A percentile compares a stretch with the other conserved stretches of the same genome.
Conservation (phyloP, 2,797 vertebrate species). For the Heteromormyrus szaboi region DNA sequence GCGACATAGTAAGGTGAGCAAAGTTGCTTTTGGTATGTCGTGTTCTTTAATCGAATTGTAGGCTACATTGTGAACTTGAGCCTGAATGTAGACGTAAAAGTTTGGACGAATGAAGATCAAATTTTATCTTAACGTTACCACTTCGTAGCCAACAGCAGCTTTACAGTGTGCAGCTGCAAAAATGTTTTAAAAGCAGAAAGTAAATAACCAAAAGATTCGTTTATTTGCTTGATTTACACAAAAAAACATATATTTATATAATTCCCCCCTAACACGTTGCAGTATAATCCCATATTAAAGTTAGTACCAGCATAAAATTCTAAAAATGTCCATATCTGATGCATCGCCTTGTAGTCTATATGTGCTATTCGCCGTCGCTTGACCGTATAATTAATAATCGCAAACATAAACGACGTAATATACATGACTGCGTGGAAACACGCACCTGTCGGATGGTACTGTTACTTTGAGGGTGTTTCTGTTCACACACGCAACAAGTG, state of each 20-base stretch:
- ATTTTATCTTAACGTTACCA: background rate
- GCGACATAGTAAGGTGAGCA: constrained; percentile 68
- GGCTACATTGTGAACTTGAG: background rate
- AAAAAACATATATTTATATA: background rate
- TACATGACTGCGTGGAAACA: background rate
- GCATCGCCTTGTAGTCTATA: background rate
- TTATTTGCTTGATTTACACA: background rate
- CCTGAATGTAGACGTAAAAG: background rate
- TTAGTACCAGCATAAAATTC: background rate
- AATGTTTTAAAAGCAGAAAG: background rate
- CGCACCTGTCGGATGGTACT: background rate
- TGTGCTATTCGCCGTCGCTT: background rate
- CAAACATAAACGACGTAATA: background rate
- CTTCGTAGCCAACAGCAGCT: background rate
- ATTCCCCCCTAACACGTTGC: background rate
- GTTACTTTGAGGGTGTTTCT: background rate
- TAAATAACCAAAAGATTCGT: background rate
- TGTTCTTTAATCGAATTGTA: background rate
- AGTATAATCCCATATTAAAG: background rate
- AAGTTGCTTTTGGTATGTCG: background rate
- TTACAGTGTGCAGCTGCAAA: background rate
- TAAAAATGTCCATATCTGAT: background rate
- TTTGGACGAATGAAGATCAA: background rate
- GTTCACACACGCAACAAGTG: constrained; percentile 13
- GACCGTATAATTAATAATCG: background rate